Evolutionary conservation across 2,888 invertebrate species (phyloP).

Genomic region (Lithophane semibrunnea): DNA sequence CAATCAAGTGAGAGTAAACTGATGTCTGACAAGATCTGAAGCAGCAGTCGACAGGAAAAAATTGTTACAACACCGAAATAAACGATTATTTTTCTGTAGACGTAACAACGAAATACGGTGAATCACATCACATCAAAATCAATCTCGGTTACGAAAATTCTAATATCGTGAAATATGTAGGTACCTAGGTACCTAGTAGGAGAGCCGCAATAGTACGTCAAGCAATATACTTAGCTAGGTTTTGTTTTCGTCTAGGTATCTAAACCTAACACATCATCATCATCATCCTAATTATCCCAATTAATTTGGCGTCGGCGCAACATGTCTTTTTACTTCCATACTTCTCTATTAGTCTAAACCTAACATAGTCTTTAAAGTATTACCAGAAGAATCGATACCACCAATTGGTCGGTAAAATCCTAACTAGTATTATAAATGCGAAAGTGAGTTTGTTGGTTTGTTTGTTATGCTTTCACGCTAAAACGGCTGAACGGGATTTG

Average conservation of each 20-base stretch:
- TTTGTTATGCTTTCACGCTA: no score
- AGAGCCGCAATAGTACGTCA: not conserved
- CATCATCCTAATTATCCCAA: no score
- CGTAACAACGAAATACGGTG: slow-evolving; percentile 11
- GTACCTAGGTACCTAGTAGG: no score
- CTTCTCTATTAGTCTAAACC: no score
- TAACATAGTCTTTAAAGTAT: not conserved
- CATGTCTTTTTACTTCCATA: no score
- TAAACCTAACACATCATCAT: not conserved
- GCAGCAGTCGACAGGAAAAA: slow-evolving; percentile 46
- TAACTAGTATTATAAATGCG: no score
- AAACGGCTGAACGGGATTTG: no score
- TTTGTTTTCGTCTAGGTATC: not conserved
- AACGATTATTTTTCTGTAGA: slow-evolving; percentile 26
- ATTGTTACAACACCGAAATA: slow-evolving; percentile 33
- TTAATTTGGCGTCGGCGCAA: no score
- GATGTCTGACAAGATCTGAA: slow-evolving; percentile 40
- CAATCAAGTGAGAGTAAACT: slow-evolving; percentile 54
- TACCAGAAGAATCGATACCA: not conserved
- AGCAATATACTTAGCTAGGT: not conserved
- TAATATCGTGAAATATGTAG: not conserved
- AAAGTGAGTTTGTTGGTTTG: no score
- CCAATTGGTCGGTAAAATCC: no score
- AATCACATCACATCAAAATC: slow-evolving; percentile 34
- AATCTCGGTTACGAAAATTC: slow-evolving; percentile 15